Percentiles rank a stretch among this genome's conserved stretches.
Evolutionary conservation across 2,797 vertebrate species (phyloP).

Genomic region (Ptychadena robeensis): DNA sequence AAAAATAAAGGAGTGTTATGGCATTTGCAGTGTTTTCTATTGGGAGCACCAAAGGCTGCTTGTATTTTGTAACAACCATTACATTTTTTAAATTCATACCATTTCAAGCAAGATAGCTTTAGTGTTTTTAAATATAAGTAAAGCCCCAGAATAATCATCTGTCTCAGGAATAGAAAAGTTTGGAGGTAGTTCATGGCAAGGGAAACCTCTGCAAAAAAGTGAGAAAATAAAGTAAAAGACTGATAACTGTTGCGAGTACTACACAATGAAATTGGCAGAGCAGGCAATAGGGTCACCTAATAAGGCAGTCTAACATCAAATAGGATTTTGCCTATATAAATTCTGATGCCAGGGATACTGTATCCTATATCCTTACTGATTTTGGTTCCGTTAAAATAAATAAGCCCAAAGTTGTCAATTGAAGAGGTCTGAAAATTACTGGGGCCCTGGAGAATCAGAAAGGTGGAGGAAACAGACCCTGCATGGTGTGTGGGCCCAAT

Average conservation of each 20-base stretch:
- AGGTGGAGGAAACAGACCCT: background rate
- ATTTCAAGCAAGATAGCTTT: background rate
- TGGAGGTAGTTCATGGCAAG: conserved; percentile 11
- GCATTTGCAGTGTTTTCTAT: conserved; percentile 2
- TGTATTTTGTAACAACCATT: background rate
- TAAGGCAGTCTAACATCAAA: no score
- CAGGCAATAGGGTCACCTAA: background rate
- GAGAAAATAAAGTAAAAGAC: background rate
- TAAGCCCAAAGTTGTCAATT: no score
- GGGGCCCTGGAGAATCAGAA: background rate
- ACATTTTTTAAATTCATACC: background rate
- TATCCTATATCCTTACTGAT: background rate
- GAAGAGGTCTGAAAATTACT: background rate
- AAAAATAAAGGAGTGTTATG: background rate
- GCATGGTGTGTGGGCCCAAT: background rate
- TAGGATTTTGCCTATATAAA: background rate
- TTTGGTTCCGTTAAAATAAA: no score
- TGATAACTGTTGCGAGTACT: background rate
- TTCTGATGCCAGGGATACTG: background rate
- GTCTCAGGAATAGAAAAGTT: conserved; percentile 18
- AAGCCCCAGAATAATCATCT: background rate
- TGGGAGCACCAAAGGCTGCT: background rate
- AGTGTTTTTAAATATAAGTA: background rate
- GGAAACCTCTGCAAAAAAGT: background rate
- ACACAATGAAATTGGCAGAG: background rate